A percentile compares a stretch with the other conserved stretches of the same genome.
Evolutionary conservation across 1,140 invertebrate species (phyloP).

Genomic region (Dufourea novaeangliae): DNA sequence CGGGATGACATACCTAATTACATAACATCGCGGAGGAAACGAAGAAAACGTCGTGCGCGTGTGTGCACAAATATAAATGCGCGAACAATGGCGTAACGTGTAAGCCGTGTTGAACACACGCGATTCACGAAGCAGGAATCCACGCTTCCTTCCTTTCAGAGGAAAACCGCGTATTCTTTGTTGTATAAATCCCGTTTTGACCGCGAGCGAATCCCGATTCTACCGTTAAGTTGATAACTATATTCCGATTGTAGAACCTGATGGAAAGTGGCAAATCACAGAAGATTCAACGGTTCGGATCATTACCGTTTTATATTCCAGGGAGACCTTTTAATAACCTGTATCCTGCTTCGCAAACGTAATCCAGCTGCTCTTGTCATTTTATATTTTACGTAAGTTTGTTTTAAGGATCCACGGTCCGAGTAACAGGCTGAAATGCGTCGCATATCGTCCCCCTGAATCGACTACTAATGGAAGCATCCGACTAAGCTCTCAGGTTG

Average conservation of each 20-base stretch:
- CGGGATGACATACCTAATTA: slow-evolving; percentile 52
- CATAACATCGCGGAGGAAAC: slow-evolving; percentile 53
- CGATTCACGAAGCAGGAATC: slow-evolving; percentile 42
- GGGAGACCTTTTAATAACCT: background rate
- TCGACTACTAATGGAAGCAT: background rate
- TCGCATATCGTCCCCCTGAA: too few relatives aligned
- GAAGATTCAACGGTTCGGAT: background rate
- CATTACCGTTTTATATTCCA: background rate
- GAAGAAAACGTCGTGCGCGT: slow-evolving; percentile 47
- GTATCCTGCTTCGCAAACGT: background rate
- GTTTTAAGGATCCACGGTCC: background rate
- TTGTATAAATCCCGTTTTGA: background rate
- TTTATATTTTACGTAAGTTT: background rate
- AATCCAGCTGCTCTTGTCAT: background rate
- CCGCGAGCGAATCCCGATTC: background rate
- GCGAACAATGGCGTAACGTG: slow-evolving; percentile 56
- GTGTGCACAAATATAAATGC: slow-evolving; percentile 36
- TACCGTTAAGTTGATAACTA: background rate
- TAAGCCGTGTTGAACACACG: background rate
- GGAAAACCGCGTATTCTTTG: background rate
- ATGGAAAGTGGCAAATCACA: background rate
- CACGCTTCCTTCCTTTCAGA: slow-evolving; percentile 11
- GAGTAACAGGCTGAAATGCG: background rate
- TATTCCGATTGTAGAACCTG: too few relatives aligned
- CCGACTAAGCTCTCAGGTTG: background rate